These are phyloP conservation scores for Psittacula echo DNA, from an alignment of 2,797 vertebrate genomes.

Conservation along the genomic window DNA sequence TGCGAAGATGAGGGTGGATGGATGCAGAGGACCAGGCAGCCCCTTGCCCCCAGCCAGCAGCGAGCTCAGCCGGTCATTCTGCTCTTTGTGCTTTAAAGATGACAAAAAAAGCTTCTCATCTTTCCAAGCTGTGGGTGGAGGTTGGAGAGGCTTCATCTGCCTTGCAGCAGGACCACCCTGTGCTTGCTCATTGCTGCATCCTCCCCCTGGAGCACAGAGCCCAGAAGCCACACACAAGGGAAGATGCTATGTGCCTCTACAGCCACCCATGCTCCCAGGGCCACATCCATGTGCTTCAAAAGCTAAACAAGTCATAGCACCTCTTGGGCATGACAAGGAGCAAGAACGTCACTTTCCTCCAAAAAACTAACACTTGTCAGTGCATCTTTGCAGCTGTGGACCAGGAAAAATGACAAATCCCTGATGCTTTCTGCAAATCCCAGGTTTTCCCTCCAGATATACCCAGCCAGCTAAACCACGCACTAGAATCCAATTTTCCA, in stretches of 20 bases:
- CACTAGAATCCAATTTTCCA: neutral
- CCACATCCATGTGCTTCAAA: neutral
- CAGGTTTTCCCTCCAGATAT: neutral
- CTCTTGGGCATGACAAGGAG: neutral
- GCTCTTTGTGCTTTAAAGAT: neutral
- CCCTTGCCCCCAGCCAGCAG: neutral
- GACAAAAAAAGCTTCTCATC: neutral
- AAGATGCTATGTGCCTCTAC: rapidly evolving
- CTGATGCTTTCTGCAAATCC: neutral
- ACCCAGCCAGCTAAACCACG: neutral
- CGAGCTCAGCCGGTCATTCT: rapidly evolving
- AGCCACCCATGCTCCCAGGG: neutral
- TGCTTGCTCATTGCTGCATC: neutral
- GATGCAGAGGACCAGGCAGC: neutral
- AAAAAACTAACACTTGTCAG: no score
- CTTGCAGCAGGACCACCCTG: neutral
- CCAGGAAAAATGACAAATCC: neutral
- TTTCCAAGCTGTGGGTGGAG: neutral
- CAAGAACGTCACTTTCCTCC: neutral
- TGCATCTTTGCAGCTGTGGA: neutral
- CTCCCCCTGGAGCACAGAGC: neutral
- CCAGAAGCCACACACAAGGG: neutral
- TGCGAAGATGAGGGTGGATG: neutral
- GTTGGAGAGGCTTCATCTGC: neutral
- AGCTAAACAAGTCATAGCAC: neutral